These are phyloP conservation scores for Gnathonemus echidnorhynchus DNA, from an alignment of 2,113 vertebrate genomes.

Conservation along the genomic window DNA sequence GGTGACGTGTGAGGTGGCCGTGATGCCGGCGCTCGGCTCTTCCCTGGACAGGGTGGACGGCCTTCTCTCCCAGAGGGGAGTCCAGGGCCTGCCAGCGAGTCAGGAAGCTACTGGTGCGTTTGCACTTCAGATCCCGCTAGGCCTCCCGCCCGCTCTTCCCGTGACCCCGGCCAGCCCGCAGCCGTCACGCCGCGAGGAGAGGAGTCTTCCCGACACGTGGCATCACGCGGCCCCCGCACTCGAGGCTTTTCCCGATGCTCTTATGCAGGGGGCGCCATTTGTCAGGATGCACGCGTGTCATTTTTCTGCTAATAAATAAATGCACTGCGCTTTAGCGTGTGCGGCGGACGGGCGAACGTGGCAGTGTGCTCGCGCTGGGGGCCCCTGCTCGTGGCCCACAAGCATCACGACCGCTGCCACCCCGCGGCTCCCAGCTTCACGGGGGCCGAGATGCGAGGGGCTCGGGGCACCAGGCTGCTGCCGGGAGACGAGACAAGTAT, in stretches of 20 bases:
- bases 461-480: background rate
- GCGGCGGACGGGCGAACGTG: background rate
- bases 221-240: background rate
- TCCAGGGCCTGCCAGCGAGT: conserved; percentile 41
- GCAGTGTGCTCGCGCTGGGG: background rate
- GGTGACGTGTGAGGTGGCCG: conserved; percentile 59
- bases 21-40: conserved; percentile 46
- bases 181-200: conserved; percentile 23
- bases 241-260: background rate
- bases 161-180: conserved; percentile 32
- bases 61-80: conserved; percentile 36
- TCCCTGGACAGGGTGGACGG: conserved; percentile 41
- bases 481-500: background rate
- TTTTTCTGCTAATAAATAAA: conserved; percentile 1
- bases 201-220: conserved; percentile 6
- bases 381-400: conserved; percentile 19
- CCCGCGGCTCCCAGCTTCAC: background rate
- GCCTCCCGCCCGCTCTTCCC: conserved; percentile 33
- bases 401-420: background rate
- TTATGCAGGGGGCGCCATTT: background rate
- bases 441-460: background rate
- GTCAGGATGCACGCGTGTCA: background rate
- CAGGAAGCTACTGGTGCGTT: conserved; percentile 53
- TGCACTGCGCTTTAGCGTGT: background rate
- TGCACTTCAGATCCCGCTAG: conserved; percentile 28